Percentiles rank a stretch among this genome's conserved stretches.
Conservation (phyloP, 2,888 invertebrate genomes). For the Caenorhabditis drosophilae region DNA sequence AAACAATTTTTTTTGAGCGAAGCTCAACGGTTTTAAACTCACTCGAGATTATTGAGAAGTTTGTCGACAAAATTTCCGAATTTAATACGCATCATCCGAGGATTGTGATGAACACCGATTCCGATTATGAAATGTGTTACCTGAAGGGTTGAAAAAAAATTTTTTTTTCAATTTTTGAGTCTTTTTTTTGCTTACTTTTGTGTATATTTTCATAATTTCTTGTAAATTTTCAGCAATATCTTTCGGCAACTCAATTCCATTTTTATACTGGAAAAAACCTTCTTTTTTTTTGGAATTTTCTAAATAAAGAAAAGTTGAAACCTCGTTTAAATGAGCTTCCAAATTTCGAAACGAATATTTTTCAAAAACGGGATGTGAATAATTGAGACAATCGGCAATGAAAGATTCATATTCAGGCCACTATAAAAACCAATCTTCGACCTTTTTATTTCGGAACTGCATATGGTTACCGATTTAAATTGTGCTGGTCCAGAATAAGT, state of each 20-base stretch:
- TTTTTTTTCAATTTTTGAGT: too few relatives aligned
- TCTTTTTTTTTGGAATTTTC: not conserved
- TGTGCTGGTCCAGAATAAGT: constrained; percentile 1
- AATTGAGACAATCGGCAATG: constrained; percentile 22
- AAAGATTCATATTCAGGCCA: constrained; percentile 32
- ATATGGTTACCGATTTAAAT: constrained; percentile 14
- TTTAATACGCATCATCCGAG: constrained; percentile 19
- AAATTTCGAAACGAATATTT: not conserved
- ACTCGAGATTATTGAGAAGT: constrained; percentile 4
- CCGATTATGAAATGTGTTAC: constrained; percentile 19
- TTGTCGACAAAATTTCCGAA: constrained; percentile 15
- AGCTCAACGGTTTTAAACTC: not conserved
- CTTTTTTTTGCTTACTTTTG: too few relatives aligned
- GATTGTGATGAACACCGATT: constrained; percentile 23
- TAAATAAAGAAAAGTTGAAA: not conserved
- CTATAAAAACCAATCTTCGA: constrained; percentile 7
- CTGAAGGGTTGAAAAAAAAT: too few relatives aligned
- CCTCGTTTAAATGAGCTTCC: constrained; percentile 3
- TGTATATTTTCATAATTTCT: constrained; percentile 11
- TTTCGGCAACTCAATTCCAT: constrained; percentile 14
- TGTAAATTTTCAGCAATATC: constrained; percentile 6
- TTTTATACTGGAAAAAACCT: constrained; percentile 27
- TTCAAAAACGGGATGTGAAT: constrained; percentile 4
- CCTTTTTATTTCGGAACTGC: too few relatives aligned
- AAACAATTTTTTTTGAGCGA: not conserved